Percentiles rank a stretch among this genome's conserved stretches.
Evolutionary conservation across 2,888 invertebrate species (phyloP).

Genomic region (Caenorhabditis sulstoni): DNA sequence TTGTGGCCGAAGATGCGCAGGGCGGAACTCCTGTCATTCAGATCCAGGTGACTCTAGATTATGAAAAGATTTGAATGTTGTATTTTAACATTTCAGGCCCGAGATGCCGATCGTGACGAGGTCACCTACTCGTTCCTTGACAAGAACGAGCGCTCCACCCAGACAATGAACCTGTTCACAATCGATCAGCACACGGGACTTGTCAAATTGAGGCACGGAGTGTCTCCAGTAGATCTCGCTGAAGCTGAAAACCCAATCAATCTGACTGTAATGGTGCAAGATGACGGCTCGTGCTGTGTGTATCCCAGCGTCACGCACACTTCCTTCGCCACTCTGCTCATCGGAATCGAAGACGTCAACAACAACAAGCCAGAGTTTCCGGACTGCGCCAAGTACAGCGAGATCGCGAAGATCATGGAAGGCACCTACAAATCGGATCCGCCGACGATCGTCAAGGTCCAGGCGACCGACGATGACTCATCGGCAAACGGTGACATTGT

Average conservation of each 20-base stretch:
- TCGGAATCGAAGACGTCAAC: conserved; percentile 82
- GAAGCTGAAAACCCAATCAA: conserved; percentile 78
- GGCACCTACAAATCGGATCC: conserved; percentile 86
- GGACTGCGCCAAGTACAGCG: conserved; percentile 88
- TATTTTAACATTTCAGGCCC: conserved; percentile 56
- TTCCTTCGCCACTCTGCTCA: conserved; percentile 71
- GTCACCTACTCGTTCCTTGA: conserved; percentile 73
- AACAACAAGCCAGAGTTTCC: conserved; percentile 83
- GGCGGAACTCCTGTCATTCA: conserved; percentile 79
- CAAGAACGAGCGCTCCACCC: conserved; percentile 58
- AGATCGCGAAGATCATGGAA: conserved; percentile 87
- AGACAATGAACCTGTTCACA: conserved; percentile 71
- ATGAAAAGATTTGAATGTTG: neutral
- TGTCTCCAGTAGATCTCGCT: conserved; percentile 71
- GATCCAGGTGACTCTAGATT: conserved; percentile 67
- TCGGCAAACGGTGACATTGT: conserved; percentile 78
- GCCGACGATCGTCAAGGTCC: conserved; percentile 86
- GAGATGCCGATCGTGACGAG: conserved; percentile 78
- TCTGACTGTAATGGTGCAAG: conserved; percentile 95
- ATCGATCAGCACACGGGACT: conserved; percentile 80
- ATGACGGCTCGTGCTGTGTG: conserved; percentile 94
- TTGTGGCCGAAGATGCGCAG: conserved; percentile 79
- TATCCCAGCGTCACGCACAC: conserved; percentile 64
- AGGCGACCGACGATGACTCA: conserved; percentile 81
- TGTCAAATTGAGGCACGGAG: conserved; percentile 80